Conservation (phyloP, 2,888 invertebrate genomes). For the Gymnocheta viridis region DNA sequence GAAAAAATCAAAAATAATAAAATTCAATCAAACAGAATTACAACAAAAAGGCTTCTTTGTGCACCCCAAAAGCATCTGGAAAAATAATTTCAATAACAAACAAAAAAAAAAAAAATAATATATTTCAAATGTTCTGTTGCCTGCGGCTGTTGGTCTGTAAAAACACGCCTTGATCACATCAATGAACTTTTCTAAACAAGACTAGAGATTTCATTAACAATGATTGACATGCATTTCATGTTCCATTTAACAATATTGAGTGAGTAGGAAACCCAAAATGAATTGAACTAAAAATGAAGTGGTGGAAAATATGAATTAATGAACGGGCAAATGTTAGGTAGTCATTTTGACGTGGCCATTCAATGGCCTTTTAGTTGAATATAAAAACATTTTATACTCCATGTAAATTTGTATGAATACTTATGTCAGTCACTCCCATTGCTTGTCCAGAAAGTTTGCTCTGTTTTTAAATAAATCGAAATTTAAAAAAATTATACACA, state of each 20-base stretch:
- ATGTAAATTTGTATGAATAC: not conserved
- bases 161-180: slow-evolving; percentile 47
- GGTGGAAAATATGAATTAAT: slow-evolving; percentile 51
- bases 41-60: not conserved
- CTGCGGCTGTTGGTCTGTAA: not conserved
- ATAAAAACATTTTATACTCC: slow-evolving; percentile 47
- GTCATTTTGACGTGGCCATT: slow-evolving; percentile 25
- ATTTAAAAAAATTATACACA: slow-evolving; percentile 10
- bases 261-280: slow-evolving; percentile 12
- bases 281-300: slow-evolving; percentile 34
- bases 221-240: slow-evolving; percentile 61
- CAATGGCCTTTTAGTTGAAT: slow-evolving; percentile 46
- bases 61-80: slow-evolving; percentile 42
- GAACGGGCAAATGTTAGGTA: slow-evolving; percentile 8
- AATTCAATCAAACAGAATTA: slow-evolving; percentile 19
- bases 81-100: slow-evolving; percentile 3
- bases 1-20: slow-evolving; percentile 20
- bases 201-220: slow-evolving; percentile 48
- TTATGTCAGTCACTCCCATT: slow-evolving; percentile 23
- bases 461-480: slow-evolving; percentile 46
- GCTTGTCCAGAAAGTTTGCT: slow-evolving; percentile 2
- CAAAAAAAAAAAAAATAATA: not conserved
- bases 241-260: slow-evolving; percentile 46
- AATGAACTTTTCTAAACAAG: slow-evolving; percentile 29
- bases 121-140: slow-evolving; percentile 5